Base-by-base conservation (phyloP, 2,797 vertebrate genomes). In the Synanceia verrucosa region DNA sequence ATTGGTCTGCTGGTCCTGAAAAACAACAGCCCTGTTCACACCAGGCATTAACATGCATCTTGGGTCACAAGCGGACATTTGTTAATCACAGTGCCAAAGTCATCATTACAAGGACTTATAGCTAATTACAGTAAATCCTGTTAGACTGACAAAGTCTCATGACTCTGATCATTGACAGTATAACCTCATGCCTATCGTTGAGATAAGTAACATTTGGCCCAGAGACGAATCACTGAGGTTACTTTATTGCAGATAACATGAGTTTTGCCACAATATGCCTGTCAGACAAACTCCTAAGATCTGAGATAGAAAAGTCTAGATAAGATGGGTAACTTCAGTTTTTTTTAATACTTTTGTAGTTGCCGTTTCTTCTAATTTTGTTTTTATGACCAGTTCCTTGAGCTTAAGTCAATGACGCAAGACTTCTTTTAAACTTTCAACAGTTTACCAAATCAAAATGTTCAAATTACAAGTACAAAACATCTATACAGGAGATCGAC, bases 1-100 rank as follows among this genome's bases (percentile, higher is more conserved):
- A 50, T 90, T 96, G 69, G 93, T 90, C 14, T 93, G 95, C 81
- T 95, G 95, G 80, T 99, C 96, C 97, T 98, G 85, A 81, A 91
- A 91, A 55, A 86, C 65, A 91, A 66, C 13, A 7, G 13, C 33
- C 13, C 33, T 19, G n/a, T 51, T 56, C 33, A 56, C 33, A 24
- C 19, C 19, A 14, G 52, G 19, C 21, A 9, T 23, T 24, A 10
- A 37, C 33, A 36, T 37, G 21, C 33, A 10, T 24, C 53, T 23
- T 24, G 19, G 53, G 21, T 56, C 31, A 36, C 19, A 36, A 14
- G 31, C 11, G 31, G 51, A 53, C 31, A 77, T 56, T 28, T 51
- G 81, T 48, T 64, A 78, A 79, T 85, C 61, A 65, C n/a, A 69
- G 52, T 11, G 50, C 12, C 29, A n/a, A 21, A 67, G 23, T 47